Conservation (phyloP, 2,888 invertebrate species). For the Patella depressa region DNA sequence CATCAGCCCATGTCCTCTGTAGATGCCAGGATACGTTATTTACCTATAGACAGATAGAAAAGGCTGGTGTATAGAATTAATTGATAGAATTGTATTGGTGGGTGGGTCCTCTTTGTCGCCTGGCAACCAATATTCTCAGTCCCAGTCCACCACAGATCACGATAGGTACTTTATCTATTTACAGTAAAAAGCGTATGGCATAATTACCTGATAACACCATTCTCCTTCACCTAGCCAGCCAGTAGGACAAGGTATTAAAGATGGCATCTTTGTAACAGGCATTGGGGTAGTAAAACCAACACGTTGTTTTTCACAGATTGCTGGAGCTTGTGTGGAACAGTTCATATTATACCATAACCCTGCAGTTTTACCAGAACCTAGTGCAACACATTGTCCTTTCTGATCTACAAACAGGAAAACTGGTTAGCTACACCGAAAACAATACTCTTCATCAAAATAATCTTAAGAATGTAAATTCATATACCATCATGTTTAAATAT, state of each 20-base stretch:
- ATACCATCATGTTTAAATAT: too few species aligned
- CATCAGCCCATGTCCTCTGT: slow-evolving; percentile 47
- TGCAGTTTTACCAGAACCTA: slow-evolving; percentile 43
- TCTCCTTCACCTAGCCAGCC: slow-evolving; percentile 43
- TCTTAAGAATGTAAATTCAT: too few species aligned
- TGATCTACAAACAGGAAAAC: slow-evolving; percentile 25
- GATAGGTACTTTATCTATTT: too few species aligned
- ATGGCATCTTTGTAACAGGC: slow-evolving; percentile 37
- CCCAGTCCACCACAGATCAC: too few species aligned
- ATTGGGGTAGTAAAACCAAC: slow-evolving; percentile 40
- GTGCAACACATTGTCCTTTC: slow-evolving; percentile 45
- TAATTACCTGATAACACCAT: slow-evolving; percentile 51
- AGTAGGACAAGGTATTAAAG: slow-evolving; percentile 40
- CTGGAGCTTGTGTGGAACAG: slow-evolving; percentile 38
- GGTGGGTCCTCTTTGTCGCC: too few species aligned
- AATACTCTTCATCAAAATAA: too few species aligned
- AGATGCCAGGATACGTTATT: slow-evolving; percentile 23
- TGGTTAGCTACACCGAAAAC: neutral
- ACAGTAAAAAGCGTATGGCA: too few species aligned
- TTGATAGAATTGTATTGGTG: too few species aligned
- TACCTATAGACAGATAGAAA: slow-evolving; percentile 20
- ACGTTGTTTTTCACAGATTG: slow-evolving; percentile 53
- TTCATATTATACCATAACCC: slow-evolving; percentile 52
- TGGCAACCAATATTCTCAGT: too few species aligned
- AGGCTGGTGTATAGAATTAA: too few species aligned